Evolutionary conservation across 2,113 vertebrate genomes (phyloP).

Genomic region (Bostrychus sinensis): DNA sequence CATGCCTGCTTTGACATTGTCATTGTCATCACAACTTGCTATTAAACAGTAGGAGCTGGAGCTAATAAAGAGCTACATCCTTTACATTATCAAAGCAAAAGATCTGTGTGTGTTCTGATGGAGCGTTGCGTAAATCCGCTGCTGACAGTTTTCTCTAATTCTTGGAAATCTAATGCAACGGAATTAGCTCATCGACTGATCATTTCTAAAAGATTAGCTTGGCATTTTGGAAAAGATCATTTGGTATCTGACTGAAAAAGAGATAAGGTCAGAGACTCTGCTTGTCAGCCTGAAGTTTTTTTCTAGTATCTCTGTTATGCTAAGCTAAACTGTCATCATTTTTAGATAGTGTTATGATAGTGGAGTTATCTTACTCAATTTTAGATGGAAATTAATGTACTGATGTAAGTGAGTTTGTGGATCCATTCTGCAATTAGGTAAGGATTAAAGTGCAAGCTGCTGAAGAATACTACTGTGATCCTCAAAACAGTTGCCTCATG

Average conservation of each 20-base stretch:
- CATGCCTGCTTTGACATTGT: too few species aligned
- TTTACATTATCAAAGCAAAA: neutral
- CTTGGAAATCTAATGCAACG: conserved; percentile 3
- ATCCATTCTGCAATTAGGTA: too few species aligned
- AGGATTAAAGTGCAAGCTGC: too few species aligned
- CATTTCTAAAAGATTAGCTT: neutral
- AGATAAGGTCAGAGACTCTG: conserved; percentile 6
- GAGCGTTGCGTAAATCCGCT: neutral
- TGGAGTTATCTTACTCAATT: neutral
- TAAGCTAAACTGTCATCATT: neutral
- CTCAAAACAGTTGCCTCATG: too few species aligned
- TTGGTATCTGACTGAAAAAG: neutral
- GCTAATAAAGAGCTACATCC: too few species aligned
- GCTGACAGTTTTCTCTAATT: neutral
- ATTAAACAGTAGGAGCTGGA: too few species aligned
- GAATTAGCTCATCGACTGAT: conserved; percentile 11
- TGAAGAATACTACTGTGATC: too few species aligned
- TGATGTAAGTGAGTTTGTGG: neutral
- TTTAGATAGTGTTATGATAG: neutral
- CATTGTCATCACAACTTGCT: too few species aligned
- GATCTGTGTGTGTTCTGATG: neutral
- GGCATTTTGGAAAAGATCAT: conserved; percentile 10
- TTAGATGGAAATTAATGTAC: neutral
- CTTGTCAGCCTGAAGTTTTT: neutral
- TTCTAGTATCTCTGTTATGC: neutral